A percentile compares a stretch with the other conserved stretches of the same genome.
Evolutionary conservation across 2,888 invertebrate genomes (phyloP).

Genomic region (Eilema depressum): DNA sequence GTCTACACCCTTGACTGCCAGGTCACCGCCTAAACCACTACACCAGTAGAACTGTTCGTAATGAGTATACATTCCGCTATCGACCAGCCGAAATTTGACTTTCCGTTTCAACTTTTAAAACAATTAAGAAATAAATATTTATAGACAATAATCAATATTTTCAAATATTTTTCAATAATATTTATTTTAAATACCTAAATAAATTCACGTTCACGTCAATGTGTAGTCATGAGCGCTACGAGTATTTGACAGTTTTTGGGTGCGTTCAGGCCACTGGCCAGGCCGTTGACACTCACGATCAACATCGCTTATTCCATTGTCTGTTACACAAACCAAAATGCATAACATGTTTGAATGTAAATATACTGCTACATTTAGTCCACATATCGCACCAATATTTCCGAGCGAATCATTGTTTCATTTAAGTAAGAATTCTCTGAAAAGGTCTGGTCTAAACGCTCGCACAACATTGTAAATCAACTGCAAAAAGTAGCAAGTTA

Average conservation of each 20-base stretch:
- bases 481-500: conserved; percentile 44
- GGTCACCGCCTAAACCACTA: neutral
- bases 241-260: conserved; percentile 59
- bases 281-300: conserved; percentile 68
- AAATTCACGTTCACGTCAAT: conserved; percentile 54
- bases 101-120: neutral
- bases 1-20: neutral
- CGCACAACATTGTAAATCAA: conserved; percentile 35
- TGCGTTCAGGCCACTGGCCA: conserved; percentile 53
- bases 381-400: conserved; percentile 43
- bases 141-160: neutral
- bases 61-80: too few species aligned
- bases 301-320: conserved; percentile 54
- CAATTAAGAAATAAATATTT: neutral
- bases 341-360: conserved; percentile 37
- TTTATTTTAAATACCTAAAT: neutral
- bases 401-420: conserved; percentile 41
- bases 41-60: neutral
- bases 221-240: conserved; percentile 55
- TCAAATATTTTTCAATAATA: neutral
- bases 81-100: neutral
- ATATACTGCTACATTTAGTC: conserved; percentile 38
- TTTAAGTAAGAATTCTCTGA: conserved; percentile 44
- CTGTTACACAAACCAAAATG: conserved; percentile 48
- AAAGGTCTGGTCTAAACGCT: conserved; percentile 29